phyloP scores from a whole-genome alignment of 2,113 vertebrate species.

The Cathartes aura region DNA sequence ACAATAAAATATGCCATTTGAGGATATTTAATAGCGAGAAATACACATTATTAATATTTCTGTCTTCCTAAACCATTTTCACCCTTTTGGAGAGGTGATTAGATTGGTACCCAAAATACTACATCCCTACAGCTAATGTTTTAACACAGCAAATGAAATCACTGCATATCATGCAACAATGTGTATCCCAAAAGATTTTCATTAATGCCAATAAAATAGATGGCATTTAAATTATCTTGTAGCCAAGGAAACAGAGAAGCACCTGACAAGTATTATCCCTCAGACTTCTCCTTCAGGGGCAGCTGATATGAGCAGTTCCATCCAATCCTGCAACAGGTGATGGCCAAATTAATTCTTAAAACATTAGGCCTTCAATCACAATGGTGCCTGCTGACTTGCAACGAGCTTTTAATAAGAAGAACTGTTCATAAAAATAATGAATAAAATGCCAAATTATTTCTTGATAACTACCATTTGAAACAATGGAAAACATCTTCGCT shows the following conservation, averaged over 20 bases:
- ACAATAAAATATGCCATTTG: background rate
- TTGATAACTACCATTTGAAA: background rate
- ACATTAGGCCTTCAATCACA: background rate
- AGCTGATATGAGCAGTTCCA: fast-evolving
- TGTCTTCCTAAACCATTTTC: background rate
- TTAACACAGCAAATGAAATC: background rate
- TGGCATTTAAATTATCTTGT: background rate
- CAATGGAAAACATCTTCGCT: background rate
- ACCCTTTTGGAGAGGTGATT: background rate
- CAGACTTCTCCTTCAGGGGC: background rate
- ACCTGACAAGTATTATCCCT: background rate
- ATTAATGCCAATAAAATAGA: conserved; percentile 18
- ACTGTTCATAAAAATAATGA: background rate
- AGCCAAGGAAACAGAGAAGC: conserved; percentile 25
- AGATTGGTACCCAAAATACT: background rate
- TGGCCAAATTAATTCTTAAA: background rate
- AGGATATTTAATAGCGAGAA: background rate
- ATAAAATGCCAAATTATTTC: background rate
- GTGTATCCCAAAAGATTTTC: background rate
- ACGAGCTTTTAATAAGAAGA: background rate
- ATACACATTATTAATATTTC: background rate
- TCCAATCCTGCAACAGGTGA: background rate
- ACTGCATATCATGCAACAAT: background rate
- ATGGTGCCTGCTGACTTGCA: background rate
- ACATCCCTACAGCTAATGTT: background rate